These are phyloP conservation scores for Pseudomugil tenellus DNA, from an alignment of 2,797 vertebrate genomes.

Conservation along the genomic window DNA sequence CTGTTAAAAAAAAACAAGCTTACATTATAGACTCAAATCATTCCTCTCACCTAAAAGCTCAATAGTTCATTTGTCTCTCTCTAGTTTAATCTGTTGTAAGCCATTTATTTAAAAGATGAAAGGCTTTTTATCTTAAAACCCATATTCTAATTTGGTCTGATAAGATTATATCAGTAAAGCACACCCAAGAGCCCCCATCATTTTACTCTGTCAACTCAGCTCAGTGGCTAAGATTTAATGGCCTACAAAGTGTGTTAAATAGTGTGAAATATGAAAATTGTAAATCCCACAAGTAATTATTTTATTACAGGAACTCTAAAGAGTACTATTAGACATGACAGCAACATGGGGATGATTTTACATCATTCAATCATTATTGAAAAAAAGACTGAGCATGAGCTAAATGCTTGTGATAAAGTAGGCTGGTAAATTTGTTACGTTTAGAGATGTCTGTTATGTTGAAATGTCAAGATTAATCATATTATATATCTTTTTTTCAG, in stretches of 20 bases:
- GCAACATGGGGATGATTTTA: neutral
- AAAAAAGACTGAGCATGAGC: neutral
- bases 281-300: neutral
- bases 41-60: neutral
- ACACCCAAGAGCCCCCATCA: neutral
- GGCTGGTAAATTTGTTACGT: too few relatives aligned
- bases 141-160: neutral
- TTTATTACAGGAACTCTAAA: neutral
- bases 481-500: too few relatives aligned
- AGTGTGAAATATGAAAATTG: neutral
- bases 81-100: neutral
- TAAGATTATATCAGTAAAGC: constrained; percentile 1
- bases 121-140: neutral
- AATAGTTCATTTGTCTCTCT: neutral
- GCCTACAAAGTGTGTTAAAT: neutral
- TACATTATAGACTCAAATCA: too few relatives aligned
- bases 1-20: too few relatives aligned
- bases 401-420: neutral
- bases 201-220: neutral
- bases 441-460: too few relatives aligned
- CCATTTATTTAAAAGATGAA: neutral
- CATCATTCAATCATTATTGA: neutral
- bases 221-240: neutral
- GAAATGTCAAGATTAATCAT: too few relatives aligned
- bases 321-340: neutral